These are phyloP conservation scores for Drosophila bunnanda DNA, from an alignment of 2,888 invertebrate species.

Conservation along the genomic window DNA sequence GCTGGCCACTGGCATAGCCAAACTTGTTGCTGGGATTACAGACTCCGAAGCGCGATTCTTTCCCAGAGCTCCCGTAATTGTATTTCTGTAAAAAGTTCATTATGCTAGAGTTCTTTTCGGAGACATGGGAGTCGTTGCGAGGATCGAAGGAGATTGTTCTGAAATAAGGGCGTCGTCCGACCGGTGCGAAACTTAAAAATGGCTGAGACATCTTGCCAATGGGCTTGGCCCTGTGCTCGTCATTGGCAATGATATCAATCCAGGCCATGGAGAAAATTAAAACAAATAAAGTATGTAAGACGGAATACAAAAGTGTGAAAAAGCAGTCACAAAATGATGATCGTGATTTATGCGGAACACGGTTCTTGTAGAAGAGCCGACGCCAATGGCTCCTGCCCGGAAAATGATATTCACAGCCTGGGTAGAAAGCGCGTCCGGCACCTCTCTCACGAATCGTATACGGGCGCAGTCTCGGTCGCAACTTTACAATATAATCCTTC, in stretches of 20 bases:
- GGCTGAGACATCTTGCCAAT: conserved; percentile 39
- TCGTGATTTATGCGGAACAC: conserved; percentile 7
- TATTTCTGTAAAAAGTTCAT: conserved; percentile 32
- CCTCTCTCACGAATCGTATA: conserved; percentile 20
- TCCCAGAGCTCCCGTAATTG: conserved; percentile 21
- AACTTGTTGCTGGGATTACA: conserved; percentile 38
- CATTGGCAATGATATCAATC: conserved; percentile 28
- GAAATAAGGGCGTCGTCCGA: background rate
- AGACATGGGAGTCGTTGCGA: background rate
- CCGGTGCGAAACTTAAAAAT: conserved; percentile 40
- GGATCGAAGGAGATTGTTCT: conserved; percentile 41
- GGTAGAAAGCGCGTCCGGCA: conserved; percentile 38
- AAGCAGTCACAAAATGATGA: conserved; percentile 18
- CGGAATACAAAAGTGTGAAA: background rate
- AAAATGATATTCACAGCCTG: conserved; percentile 57
- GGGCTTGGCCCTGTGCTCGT: background rate
- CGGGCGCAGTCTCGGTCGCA: accelerated
- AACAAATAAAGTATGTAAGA: conserved; percentile 1
- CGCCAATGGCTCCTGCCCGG: conserved; percentile 23
- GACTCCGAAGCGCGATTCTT: conserved; percentile 43
- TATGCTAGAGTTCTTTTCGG: background rate
- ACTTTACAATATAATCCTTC: conserved; percentile 6
- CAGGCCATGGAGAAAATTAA: conserved; percentile 7
- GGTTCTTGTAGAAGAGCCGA: conserved; percentile 15
- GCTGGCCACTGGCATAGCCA: conserved; percentile 44